Percentiles rank a stretch among this genome's conserved stretches.
These are phyloP conservation scores for Notechis scutatus DNA, from an alignment of 2,113 vertebrate species.

Conservation along the genomic window DNA sequence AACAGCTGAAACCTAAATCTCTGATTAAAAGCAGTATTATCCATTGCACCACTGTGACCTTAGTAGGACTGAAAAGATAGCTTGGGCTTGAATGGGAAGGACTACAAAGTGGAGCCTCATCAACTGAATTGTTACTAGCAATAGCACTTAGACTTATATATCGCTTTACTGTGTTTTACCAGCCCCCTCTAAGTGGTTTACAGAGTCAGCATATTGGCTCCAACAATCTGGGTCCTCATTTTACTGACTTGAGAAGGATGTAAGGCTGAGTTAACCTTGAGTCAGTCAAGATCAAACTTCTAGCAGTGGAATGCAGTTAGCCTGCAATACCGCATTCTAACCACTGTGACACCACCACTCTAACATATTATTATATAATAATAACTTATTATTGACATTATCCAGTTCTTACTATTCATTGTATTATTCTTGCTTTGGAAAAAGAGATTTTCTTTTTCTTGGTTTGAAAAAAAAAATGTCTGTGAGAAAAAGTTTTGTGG, in stretches of 20 bases:
- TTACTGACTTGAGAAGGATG: background rate
- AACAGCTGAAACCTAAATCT: background rate
- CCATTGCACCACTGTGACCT: background rate
- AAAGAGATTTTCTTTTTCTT: conserved; percentile 12
- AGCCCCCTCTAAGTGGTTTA: background rate
- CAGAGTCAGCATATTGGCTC: background rate
- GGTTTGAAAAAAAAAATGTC: background rate
- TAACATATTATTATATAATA: background rate
- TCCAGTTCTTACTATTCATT: background rate
- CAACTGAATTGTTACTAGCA: background rate
- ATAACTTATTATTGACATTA: background rate
- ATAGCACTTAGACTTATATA: background rate
- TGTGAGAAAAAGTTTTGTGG: background rate
- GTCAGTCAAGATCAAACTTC: background rate
- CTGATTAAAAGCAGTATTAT: background rate
- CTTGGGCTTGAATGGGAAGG: background rate
- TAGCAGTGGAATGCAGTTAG: background rate
- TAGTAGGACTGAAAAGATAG: background rate
- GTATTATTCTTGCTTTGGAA: conserved; percentile 5
- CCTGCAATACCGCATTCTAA: background rate
- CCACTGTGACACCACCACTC: background rate
- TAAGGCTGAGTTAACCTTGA: background rate
- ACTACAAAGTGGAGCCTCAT: background rate
- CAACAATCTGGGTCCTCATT: background rate
- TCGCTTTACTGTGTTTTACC: background rate